Base-by-base conservation (phyloP, 2,888 invertebrate genomes). In the Heliconius sara region DNA sequence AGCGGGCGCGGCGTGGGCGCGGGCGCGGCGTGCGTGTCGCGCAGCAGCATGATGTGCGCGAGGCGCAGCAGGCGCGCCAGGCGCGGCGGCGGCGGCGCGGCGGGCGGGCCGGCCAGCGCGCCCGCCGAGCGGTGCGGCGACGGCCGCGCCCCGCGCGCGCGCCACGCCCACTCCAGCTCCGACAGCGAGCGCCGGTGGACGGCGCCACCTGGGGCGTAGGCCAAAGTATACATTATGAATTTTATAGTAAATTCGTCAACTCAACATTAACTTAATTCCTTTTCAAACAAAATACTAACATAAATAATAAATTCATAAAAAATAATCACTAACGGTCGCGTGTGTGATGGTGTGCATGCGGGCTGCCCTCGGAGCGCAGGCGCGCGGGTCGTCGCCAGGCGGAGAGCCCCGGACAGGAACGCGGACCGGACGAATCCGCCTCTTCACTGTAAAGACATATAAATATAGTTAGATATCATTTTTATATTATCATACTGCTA, bases 1-100 rank as follows among this genome's bases (percentile, higher is more conserved):
- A 70, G 43, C 25, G 43, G 43, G 43, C 97, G 97, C 96, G 97
- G 97, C 72, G 96, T 95, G 83, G 96, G 57, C 57, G 87, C 88
- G 79, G 92, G 97, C 87, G 97, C 97, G 89, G 98, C 98, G 91
- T 97, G 97, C 78, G 97, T 96, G 94, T 98, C 98, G 85, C 97
- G 96, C 84, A 97, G 96, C 90, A 98, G 97, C 97, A 98, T 98
- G 82, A 97, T 97, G 92, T 98, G 97, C 76, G 98, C 98, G 13
- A 98, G 96, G 85, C 97, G 96, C 79, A 96, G 96, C 78, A 97
- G 95, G 82, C 96, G 95, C 79, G 92, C 92, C 79, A 93, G 92
- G 71, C 91, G 89, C 34, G 91, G 89, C 77, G 88, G 90, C 83
- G 88, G 85, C 87, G 84, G 92, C 19, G n/a, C 22, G 22, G 57